Evolutionary conservation across 2,888 invertebrate species (phyloP).

Genomic region (Empis livida): DNA sequence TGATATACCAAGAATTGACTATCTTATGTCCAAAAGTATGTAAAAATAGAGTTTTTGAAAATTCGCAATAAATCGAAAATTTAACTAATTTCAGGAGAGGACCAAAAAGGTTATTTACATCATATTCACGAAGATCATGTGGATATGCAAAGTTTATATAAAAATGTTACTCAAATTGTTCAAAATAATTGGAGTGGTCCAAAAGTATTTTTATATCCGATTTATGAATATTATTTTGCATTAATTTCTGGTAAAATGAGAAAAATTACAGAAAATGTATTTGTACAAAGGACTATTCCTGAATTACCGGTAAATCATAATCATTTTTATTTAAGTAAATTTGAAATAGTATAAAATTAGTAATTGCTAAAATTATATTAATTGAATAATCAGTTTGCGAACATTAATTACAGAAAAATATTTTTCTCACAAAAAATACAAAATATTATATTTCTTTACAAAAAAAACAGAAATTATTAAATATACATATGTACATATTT

Average conservation of each 20-base stretch:
- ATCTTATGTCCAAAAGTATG: slow-evolving; percentile 30
- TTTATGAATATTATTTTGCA: slow-evolving; percentile 33
- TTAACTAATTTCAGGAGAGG: slow-evolving; percentile 16
- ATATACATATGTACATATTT: slow-evolving; percentile 15
- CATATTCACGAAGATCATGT: slow-evolving; percentile 27
- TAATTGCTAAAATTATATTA: no score
- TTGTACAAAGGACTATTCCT: slow-evolving; percentile 26
- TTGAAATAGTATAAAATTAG: no score
- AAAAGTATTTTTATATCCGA: slow-evolving; percentile 30
- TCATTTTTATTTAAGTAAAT: no score
- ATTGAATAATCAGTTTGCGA: no score
- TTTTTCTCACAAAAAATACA: no score
- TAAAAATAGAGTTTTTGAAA: not conserved
- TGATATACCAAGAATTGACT: slow-evolving; percentile 32
- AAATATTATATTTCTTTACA: no score
- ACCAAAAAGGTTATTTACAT: slow-evolving; percentile 24
- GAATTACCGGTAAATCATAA: slow-evolving; percentile 27
- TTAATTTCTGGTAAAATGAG: slow-evolving; percentile 27
- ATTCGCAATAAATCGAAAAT: no score
- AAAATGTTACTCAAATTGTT: slow-evolving; percentile 26
- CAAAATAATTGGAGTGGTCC: slow-evolving; percentile 29
- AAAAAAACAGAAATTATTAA: no score
- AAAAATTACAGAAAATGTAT: slow-evolving; percentile 29
- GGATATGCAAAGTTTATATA: slow-evolving; percentile 28
- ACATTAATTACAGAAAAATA: no score